Base-by-base conservation (phyloP, 2,797 vertebrate species). In the Megalops cyprinoides region DNA sequence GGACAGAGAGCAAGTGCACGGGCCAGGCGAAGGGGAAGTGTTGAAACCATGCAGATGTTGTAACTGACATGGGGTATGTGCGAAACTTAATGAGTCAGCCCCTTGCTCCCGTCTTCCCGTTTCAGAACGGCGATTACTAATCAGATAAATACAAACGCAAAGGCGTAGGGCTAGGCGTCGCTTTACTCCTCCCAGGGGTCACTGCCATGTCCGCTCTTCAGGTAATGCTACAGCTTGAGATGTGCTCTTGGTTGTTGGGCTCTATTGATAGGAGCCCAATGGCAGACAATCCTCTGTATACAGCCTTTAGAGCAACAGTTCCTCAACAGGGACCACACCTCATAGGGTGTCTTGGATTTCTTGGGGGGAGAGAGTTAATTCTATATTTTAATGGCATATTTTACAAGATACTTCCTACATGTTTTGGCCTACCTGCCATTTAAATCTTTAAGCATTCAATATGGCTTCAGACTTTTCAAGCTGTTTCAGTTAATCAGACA, bases 41-140 rank as follows among this genome's bases (percentile, higher is more conserved):
- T 88, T 83, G 87, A 84, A 88, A 88, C 81, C 78, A 78, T 82
- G 79, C 79, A 67, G 81, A 83, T 89, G 87, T 87, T 85, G 87
- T 89, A 87, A 90, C 78, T 65, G 62, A 79, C 81, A 86, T 51
- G 62, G 80, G 84, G 84, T 55, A 83, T 83, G 79, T 85, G 80
- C 85, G 84, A 88, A 88, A 87, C 82, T 79, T 80, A 44, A 79
- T 89, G 88, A 87, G 84, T 88, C 87, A 87, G 86, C 83, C 74
- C 23, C 62, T 10, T 48, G 46, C 56, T 80, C 81, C 62, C 42
- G 48, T 79, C 83, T 85, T 87, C 87, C 87, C 84, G 84, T 84
- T 87, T 86, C 56, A 85, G 71, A 44, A 55, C 0, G 12, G 60
- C 85, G 78, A 81, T 71, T 77, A 69, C 76, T 82, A 77, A 80